phyloP scores from a whole-genome alignment of 2,797 vertebrate species.

The Pterois miles region DNA sequence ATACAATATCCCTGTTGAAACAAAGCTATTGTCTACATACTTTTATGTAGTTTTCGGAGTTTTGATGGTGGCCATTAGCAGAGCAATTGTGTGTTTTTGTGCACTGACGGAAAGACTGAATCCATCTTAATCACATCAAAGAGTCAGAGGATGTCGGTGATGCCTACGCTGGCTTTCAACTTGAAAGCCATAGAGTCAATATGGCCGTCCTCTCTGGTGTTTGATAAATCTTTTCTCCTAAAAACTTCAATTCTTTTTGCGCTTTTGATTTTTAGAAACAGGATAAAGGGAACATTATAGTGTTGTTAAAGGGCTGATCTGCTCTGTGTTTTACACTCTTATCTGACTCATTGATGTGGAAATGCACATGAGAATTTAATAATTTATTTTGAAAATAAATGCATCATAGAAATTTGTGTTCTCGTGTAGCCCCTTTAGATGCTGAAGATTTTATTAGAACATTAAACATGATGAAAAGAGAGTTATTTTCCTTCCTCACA shows the following conservation, averaged over 20 bases:
- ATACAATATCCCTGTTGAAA: neutral
- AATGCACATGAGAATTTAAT: neutral
- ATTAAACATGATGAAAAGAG: conserved; percentile 14
- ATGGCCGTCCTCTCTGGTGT: conserved; percentile 4
- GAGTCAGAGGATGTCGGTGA: conserved; percentile 34
- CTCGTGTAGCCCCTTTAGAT: neutral
- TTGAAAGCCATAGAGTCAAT: conserved; percentile 42
- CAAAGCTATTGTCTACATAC: neutral
- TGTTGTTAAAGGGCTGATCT: conserved; percentile 12
- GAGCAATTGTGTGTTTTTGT: conserved; percentile 21
- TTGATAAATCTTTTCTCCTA: conserved; percentile 9
- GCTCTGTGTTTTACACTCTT: conserved; percentile 1
- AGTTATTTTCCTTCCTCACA: neutral
- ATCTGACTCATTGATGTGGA: neutral
- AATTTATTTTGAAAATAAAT: conserved; percentile 18
- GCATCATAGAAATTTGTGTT: neutral
- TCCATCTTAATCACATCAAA: conserved; percentile 68
- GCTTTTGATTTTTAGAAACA: conserved; percentile 15
- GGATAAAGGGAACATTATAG: conserved; percentile 5
- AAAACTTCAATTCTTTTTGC: neutral
- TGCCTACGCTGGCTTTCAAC: conserved; percentile 34
- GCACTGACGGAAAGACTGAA: conserved; percentile 39
- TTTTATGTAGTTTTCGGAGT: conserved; percentile 6
- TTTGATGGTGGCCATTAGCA: conserved; percentile 27
- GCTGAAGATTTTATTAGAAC: conserved; percentile 19